Conservation (phyloP, 2,797 vertebrate species). For the Melanotaenia nigrans region DNA sequence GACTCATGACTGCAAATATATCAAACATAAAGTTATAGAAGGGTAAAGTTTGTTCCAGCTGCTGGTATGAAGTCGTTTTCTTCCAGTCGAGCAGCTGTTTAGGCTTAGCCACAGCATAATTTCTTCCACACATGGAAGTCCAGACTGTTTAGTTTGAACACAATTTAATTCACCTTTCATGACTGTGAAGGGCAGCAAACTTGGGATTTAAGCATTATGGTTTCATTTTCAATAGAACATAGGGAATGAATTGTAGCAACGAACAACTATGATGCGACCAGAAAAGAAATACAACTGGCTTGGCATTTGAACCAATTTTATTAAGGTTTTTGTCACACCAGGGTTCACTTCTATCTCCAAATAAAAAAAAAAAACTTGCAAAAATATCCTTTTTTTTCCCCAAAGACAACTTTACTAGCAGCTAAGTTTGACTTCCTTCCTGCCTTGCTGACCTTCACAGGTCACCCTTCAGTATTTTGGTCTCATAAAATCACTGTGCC, state of each 20-base stretch:
- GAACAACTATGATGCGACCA: conserved; percentile 23
- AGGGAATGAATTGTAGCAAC: not conserved
- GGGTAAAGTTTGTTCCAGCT: conserved; percentile 7
- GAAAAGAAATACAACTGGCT: conserved; percentile 30
- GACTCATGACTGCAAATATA: conserved; percentile 3
- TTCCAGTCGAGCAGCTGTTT: conserved; percentile 1
- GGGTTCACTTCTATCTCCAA: conserved; percentile 50
- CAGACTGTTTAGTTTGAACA: conserved; percentile 24
- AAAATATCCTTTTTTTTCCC: conserved; percentile 55
- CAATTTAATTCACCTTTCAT: conserved; percentile 3
- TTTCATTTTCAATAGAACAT: conserved; percentile 19
- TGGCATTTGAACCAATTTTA: conserved; percentile 42
- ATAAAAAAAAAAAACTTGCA: conserved; percentile 37
- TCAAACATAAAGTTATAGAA: not conserved
- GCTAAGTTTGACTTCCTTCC: conserved; percentile 56
- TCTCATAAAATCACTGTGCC: conserved; percentile 61
- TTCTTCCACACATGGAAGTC: not conserved
- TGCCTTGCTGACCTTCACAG: conserved; percentile 56
- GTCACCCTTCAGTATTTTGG: conserved; percentile 64
- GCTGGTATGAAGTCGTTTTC: not conserved
- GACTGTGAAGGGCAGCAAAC: not conserved
- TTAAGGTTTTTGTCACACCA: conserved; percentile 17
- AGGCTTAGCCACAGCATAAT: not conserved
- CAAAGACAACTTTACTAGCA: conserved; percentile 38
- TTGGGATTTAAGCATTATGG: conserved; percentile 10